phyloP scores from a whole-genome alignment of 1,140 invertebrate species.

The Eciton burchellii region DNA sequence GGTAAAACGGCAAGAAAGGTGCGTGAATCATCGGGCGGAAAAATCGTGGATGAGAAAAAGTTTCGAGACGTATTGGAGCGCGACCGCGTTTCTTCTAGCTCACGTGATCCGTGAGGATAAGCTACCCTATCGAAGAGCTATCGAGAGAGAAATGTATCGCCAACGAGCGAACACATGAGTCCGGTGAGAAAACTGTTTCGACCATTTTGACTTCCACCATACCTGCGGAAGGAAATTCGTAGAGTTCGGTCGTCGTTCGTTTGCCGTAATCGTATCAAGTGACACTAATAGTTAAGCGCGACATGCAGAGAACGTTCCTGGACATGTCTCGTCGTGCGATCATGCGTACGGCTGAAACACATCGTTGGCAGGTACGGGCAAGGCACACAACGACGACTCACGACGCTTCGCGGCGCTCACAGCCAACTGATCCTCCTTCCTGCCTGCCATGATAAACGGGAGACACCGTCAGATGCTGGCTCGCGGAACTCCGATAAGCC shows the following conservation, averaged over 20 bases:
- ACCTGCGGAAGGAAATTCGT: constrained; percentile 31
- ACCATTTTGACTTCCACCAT: not conserved
- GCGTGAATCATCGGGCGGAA: constrained; percentile 38
- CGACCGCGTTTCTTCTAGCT: not conserved
- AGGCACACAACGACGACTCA: constrained; percentile 1
- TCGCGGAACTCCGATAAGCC: too few relatives aligned
- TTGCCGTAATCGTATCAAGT: constrained; percentile 22
- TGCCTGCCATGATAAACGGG: not conserved
- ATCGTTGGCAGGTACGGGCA: constrained; percentile 27
- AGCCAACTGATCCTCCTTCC: not conserved
- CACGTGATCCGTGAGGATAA: too few relatives aligned
- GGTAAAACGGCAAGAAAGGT: constrained; percentile 17
- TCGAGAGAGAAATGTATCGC: too few relatives aligned
- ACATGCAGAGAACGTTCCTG: constrained; percentile 13
- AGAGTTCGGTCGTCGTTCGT: not conserved
- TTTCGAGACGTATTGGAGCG: not conserved
- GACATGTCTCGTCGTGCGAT: constrained; percentile 37
- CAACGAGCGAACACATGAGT: too few relatives aligned
- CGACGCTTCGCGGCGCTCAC: not conserved
- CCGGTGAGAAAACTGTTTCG: too few relatives aligned
- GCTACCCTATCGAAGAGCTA: too few relatives aligned
- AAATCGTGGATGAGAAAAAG: not conserved
- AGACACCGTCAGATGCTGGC: constrained; percentile 1
- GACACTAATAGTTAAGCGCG: constrained; percentile 34
- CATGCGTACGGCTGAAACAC: constrained; percentile 17